A percentile compares a stretch with the other conserved stretches of the same genome.
Conservation (phyloP, 1,140 invertebrate species). For the Scaptomyza hsui region DNA sequence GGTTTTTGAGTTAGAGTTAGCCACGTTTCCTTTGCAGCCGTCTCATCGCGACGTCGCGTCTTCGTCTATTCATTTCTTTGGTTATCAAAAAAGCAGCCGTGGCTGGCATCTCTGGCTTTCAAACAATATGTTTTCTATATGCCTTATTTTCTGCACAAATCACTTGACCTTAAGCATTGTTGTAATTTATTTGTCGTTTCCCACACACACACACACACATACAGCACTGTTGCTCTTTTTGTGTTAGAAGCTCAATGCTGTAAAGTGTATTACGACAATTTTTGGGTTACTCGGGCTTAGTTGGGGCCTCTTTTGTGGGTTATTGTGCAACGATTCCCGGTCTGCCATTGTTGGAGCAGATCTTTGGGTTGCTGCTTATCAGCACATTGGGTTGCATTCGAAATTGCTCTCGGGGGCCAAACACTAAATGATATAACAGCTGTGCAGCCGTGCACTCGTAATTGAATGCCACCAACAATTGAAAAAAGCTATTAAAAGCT, state of each 20-base stretch:
- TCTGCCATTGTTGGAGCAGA: conserved; percentile 58
- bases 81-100: conserved; percentile 63
- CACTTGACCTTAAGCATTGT: conserved; percentile 79
- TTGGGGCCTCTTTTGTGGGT: conserved; percentile 59
- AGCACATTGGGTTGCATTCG: conserved; percentile 39
- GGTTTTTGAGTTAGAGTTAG: conserved; percentile 51
- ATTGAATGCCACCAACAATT: conserved; percentile 27
- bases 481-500: conserved; percentile 15
- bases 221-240: conserved; percentile 42
- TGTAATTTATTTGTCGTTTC: conserved; percentile 80
- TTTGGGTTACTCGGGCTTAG: conserved; percentile 43
- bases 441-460: not conserved
- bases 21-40: conserved; percentile 63
- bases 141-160: conserved; percentile 79
- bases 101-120: conserved; percentile 27
- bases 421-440: conserved; percentile 43
- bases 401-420: conserved; percentile 23
- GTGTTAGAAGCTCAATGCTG: conserved; percentile 59
- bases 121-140: conserved; percentile 79
- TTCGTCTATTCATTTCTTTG: conserved; percentile 68
- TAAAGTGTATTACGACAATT: conserved; percentile 74
- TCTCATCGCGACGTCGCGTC: no score
- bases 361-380: conserved; percentile 58
- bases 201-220: conserved; percentile 36
- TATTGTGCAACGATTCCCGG: conserved; percentile 67